Conservation (phyloP, 2,888 invertebrate species). For the Oeneis ivallda region DNA sequence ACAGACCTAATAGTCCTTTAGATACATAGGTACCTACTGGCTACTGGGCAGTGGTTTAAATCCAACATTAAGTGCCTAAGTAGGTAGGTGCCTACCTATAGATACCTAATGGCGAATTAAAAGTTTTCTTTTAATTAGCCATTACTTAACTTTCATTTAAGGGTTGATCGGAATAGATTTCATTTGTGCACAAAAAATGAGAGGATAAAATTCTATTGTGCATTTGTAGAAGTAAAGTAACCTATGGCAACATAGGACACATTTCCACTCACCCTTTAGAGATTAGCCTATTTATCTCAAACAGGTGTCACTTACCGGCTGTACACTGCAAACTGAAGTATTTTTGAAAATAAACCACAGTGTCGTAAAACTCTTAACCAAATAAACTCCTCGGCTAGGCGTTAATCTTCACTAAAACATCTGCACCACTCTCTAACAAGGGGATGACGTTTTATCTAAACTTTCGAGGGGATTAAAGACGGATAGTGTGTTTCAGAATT, state of each 20-base stretch:
- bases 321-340: slow-evolving; percentile 52
- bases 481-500: slow-evolving; percentile 7
- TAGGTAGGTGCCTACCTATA: too few relatives aligned
- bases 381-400: slow-evolving; percentile 71
- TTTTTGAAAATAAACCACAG: slow-evolving; percentile 66
- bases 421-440: slow-evolving; percentile 54
- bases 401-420: slow-evolving; percentile 70
- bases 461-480: slow-evolving; percentile 24
- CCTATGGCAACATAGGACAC: neutral
- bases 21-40: too few relatives aligned
- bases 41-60: too few relatives aligned
- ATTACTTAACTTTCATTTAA: too few relatives aligned
- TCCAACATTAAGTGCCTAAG: too few relatives aligned
- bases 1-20: too few relatives aligned
- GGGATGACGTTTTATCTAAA: slow-evolving; percentile 57
- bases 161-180: too few relatives aligned
- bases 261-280: slow-evolving; percentile 14
- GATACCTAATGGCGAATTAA: too few relatives aligned
- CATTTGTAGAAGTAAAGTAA: too few relatives aligned
- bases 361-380: slow-evolving; percentile 73
- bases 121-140: too few relatives aligned
- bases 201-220: too few relatives aligned
- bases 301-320: slow-evolving; percentile 64
- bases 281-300: slow-evolving; percentile 55
- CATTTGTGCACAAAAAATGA: too few relatives aligned